Evolutionary conservation across 2,888 invertebrate species (phyloP).

Genomic region (Gastracanthus pulcherrimus): DNA sequence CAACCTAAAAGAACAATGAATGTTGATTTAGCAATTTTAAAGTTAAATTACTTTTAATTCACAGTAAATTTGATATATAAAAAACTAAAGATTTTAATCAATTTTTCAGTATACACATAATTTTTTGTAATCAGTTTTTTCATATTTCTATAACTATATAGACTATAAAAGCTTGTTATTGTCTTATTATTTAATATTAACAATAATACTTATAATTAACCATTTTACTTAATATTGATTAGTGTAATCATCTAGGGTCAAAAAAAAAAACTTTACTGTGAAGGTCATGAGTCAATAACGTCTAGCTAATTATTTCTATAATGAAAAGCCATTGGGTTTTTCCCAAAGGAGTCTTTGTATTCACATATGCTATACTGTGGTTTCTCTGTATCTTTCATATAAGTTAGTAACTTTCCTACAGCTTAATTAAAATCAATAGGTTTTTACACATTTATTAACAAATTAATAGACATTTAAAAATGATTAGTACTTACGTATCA

Average conservation of each 20-base stretch:
- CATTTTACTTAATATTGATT: not conserved
- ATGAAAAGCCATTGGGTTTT: slow-evolving; percentile 36
- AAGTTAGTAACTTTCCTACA: not conserved
- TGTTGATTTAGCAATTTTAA: not conserved
- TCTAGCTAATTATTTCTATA: slow-evolving; percentile 16
- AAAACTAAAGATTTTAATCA: not conserved
- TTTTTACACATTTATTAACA: not conserved
- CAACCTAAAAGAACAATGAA: slow-evolving; percentile 79
- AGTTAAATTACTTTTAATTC: not conserved
- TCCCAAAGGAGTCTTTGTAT: slow-evolving; percentile 22
- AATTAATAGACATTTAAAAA: not conserved
- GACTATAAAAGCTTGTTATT: too few relatives aligned
- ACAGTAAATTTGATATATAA: not conserved
- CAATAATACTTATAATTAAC: not conserved
- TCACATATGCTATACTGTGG: not conserved
- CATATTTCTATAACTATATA: too few relatives aligned
- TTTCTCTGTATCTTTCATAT: not conserved
- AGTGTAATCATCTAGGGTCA: not conserved
- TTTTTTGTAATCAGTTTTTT: too few relatives aligned
- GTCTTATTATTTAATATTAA: not conserved
- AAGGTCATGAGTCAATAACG: not conserved
- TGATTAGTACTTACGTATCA: slow-evolving; percentile 88
- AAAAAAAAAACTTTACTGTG: not conserved
- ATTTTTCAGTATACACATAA: not conserved
- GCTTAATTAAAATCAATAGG: slow-evolving; percentile 29